Percentiles rank a stretch among this genome's conserved stretches.
phyloP scores from a whole-genome alignment of 2,888 invertebrate genomes.

The Heliconius erato region DNA sequence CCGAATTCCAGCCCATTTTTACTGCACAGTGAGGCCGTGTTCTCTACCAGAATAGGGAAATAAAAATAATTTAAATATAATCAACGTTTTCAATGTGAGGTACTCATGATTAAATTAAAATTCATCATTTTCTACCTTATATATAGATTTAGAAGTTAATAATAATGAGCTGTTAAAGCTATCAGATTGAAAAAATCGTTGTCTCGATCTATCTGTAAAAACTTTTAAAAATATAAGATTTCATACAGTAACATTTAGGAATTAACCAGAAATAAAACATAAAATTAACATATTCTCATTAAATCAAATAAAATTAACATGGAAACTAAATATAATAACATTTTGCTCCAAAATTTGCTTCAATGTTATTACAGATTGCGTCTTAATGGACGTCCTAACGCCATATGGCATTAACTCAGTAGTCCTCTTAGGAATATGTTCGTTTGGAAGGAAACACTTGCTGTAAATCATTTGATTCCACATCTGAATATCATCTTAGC shows the following conservation, averaged over 20 bases:
- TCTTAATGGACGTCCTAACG: constrained; percentile 13
- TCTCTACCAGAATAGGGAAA: too few relatives aligned
- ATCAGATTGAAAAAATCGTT: too few relatives aligned
- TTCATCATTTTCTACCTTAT: too few relatives aligned
- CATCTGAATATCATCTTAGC: constrained; percentile 20
- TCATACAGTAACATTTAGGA: not conserved
- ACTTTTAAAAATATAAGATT: not conserved
- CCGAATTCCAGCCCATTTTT: too few relatives aligned
- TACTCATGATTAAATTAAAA: too few relatives aligned
- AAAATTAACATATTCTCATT: not conserved
- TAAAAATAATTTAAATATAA: too few relatives aligned
- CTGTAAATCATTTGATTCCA: constrained; percentile 38
- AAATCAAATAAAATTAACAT: not conserved
- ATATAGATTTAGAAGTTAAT: too few relatives aligned
- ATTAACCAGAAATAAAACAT: not conserved
- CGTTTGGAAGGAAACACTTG: constrained; percentile 38
- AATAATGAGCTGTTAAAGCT: too few relatives aligned
- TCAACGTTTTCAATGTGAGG: too few relatives aligned
- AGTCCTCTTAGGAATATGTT: constrained; percentile 29
- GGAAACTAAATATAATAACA: not conserved
- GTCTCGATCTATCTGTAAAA: too few relatives aligned
- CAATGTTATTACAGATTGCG: not conserved
- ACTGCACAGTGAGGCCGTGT: too few relatives aligned
- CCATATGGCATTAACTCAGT: constrained; percentile 14
- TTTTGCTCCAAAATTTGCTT: constrained; percentile 5